A percentile compares a stretch with the other conserved stretches of the same genome.
phyloP scores from a whole-genome alignment of 2,888 invertebrate genomes.

The Sthenelais limicola region DNA sequence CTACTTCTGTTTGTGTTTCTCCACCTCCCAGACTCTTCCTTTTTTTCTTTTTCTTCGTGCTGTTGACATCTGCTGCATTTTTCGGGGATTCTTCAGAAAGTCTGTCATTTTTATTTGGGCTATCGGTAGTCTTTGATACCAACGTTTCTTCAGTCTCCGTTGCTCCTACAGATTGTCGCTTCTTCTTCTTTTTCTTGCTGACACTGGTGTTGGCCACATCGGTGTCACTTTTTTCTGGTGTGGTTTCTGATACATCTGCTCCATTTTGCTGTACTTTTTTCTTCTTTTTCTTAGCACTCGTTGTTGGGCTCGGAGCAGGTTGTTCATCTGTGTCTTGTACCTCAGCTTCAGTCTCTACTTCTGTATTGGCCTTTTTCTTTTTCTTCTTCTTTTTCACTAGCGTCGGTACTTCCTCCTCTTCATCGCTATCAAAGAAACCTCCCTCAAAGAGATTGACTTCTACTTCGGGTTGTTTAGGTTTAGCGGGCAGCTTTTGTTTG shows the following conservation, averaged over 20 bases:
- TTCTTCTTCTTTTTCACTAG: neutral
- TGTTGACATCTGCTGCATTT: neutral
- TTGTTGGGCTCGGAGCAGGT: neutral
- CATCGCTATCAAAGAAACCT: slow-evolving; percentile 27
- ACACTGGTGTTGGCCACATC: neutral
- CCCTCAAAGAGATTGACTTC: neutral
- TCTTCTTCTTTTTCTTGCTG: neutral
- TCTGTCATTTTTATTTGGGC: neutral
- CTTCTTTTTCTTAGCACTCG: slow-evolving; percentile 8
- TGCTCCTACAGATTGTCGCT: neutral
- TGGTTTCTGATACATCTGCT: neutral
- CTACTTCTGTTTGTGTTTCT: too few relatives aligned
- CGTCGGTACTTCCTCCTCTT: neutral
- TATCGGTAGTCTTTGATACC: neutral
- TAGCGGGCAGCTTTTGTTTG: neutral
- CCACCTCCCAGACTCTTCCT: slow-evolving; percentile 7
- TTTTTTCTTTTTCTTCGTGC: slow-evolving; percentile 24
- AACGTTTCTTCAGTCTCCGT: neutral
- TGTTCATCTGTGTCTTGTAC: neutral
- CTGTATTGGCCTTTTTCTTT: neutral
- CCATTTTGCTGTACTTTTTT: neutral
- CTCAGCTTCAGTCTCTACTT: neutral
- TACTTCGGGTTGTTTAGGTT: neutral
- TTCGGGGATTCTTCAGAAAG: neutral
- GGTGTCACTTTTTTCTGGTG: neutral